Percentiles rank a stretch among this genome's conserved stretches.
Evolutionary conservation across 2,113 vertebrate species (phyloP).

Genomic region (Oophaga pumilio): DNA sequence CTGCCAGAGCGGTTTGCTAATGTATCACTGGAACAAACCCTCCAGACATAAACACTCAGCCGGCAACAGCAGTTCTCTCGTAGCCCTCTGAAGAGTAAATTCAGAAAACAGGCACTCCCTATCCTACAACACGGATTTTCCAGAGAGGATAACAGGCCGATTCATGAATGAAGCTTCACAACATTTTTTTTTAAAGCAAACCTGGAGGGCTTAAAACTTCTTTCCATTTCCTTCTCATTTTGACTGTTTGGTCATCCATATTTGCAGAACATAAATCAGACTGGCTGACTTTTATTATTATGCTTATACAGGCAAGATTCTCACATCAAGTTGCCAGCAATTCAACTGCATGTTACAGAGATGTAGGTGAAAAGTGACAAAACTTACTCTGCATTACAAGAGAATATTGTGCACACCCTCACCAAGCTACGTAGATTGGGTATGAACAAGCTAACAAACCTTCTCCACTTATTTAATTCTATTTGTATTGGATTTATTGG

Average conservation of each 20-base stretch:
- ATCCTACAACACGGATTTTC: slow-evolving; percentile 46
- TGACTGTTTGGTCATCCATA: neutral
- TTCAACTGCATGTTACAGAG: neutral
- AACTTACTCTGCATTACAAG: too few species aligned
- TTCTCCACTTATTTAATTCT: too few species aligned
- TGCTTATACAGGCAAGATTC: neutral
- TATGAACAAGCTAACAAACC: too few species aligned
- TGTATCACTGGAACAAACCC: slow-evolving; percentile 39
- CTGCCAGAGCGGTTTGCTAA: slow-evolving; percentile 10
- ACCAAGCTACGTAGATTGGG: too few species aligned
- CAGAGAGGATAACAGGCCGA: slow-evolving; percentile 44
- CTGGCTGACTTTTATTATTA: neutral
- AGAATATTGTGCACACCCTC: too few species aligned
- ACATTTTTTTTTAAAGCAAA: slow-evolving; percentile 23
- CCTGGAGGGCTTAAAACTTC: slow-evolving; percentile 37
- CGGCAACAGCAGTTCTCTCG: slow-evolving; percentile 39
- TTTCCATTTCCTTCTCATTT: slow-evolving; percentile 41
- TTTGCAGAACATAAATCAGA: neutral
- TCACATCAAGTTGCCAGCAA: neutral
- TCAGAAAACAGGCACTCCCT: slow-evolving; percentile 52
- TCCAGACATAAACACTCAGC: slow-evolving; percentile 49
- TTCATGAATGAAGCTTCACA: slow-evolving; percentile 54
- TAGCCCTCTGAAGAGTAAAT: slow-evolving; percentile 21
- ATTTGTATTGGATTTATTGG: too few species aligned
- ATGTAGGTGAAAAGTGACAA: neutral